Percentiles rank a stretch among this genome's conserved stretches.
Evolutionary conservation across 2,888 invertebrate species (phyloP).

Genomic region (Ametastegia equiseti): DNA sequence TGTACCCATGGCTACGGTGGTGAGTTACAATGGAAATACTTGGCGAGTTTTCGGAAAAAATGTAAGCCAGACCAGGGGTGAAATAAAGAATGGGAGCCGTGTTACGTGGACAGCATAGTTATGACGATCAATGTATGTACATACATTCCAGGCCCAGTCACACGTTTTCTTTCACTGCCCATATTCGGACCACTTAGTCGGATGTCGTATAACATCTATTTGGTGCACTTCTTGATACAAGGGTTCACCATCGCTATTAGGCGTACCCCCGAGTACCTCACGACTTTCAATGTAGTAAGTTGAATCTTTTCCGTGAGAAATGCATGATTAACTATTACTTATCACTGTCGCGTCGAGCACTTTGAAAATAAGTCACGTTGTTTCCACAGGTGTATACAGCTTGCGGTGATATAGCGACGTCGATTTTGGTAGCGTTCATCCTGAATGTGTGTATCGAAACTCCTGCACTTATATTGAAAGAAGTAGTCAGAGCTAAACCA

Average conservation of each 20-base stretch:
- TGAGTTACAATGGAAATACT: slow-evolving; percentile 53
- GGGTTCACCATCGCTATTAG: slow-evolving; percentile 71
- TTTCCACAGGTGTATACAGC: background rate
- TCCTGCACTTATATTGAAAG: slow-evolving; percentile 52
- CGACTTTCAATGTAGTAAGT: slow-evolving; percentile 67
- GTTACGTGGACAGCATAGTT: background rate
- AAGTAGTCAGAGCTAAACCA: slow-evolving; percentile 1
- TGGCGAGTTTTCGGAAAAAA: background rate
- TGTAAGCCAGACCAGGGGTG: background rate
- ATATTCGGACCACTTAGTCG: slow-evolving; percentile 75
- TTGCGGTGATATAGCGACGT: slow-evolving; percentile 46
- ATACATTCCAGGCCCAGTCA: slow-evolving; percentile 76
- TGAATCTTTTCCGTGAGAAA: too few species aligned
- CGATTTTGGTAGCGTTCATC: slow-evolving; percentile 43
- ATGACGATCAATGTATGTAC: background rate
- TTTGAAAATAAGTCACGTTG: background rate
- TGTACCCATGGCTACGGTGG: slow-evolving; percentile 77
- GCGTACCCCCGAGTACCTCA: slow-evolving; percentile 66
- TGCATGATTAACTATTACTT: background rate
- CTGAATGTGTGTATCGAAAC: slow-evolving; percentile 52
- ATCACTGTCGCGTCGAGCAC: background rate
- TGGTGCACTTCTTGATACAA: slow-evolving; percentile 69
- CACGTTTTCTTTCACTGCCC: slow-evolving; percentile 77
- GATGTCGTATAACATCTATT: slow-evolving; percentile 71
- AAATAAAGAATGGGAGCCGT: too few species aligned